A percentile compares a stretch with the other conserved stretches of the same genome.
phyloP scores from a whole-genome alignment of 2,888 invertebrate species.

The Bugulina stolonifera region DNA sequence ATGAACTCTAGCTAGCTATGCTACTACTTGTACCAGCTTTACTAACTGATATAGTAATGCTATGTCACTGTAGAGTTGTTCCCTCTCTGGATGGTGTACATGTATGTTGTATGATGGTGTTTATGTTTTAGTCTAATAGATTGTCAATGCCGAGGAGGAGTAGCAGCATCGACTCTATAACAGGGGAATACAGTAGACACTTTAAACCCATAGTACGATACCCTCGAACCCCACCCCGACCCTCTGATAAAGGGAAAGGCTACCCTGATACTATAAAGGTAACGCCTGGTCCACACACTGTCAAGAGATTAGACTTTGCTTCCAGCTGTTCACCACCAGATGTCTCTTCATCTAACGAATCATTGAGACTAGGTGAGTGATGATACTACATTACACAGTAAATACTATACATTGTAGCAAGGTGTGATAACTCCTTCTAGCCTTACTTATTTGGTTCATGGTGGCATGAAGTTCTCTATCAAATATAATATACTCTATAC shows the following conservation, averaged over 20 bases:
- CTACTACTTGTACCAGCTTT: background rate
- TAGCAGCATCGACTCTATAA: slow-evolving; percentile 15
- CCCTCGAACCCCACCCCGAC: slow-evolving; percentile 21
- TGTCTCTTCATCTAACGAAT: background rate
- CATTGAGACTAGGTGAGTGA: no score
- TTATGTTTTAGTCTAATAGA: background rate
- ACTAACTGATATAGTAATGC: background rate
- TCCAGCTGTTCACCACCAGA: background rate
- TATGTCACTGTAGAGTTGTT: no score
- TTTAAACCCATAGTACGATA: slow-evolving; percentile 23
- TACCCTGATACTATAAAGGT: slow-evolving; percentile 23
- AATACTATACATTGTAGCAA: no score
- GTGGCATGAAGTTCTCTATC: no score
- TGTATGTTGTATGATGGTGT: no score
- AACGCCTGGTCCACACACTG: slow-evolving; percentile 12
- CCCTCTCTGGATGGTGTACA: no score
- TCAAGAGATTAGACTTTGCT: slow-evolving; percentile 19
- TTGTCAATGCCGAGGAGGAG: background rate
- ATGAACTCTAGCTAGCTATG: no score
- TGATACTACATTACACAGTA: no score
- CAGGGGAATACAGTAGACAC: slow-evolving; percentile 7
- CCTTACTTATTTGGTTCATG: no score
- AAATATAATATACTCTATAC: no score
- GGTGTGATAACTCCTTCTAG: no score
- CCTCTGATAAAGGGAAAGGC: slow-evolving; percentile 6